These are phyloP conservation scores for Eupithecia subumbrata DNA, from an alignment of 2,888 invertebrate species.

Conservation along the genomic window DNA sequence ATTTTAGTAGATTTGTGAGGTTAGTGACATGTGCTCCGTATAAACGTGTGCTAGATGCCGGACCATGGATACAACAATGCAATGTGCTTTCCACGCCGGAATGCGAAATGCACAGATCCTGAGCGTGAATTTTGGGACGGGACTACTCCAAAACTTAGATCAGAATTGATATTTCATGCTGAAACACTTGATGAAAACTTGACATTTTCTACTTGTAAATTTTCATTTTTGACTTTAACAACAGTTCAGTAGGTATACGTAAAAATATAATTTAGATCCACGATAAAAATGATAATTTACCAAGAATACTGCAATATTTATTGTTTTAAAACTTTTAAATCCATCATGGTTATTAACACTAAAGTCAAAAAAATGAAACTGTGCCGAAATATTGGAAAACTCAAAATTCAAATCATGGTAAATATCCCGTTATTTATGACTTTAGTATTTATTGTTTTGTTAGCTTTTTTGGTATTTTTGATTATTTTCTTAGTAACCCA, in stretches of 20 bases:
- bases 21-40: constrained; percentile 2
- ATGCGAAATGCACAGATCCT: constrained; percentile 30
- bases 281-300: no score
- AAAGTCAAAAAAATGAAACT: no score
- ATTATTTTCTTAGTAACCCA: not conserved
- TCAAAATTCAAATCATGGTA: no score
- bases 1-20: not conserved
- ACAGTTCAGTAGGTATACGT: no score
- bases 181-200: not conserved
- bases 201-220: not conserved
- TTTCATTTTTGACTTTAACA: not conserved
- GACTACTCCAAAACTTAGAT: constrained; percentile 22
- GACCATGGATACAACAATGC: constrained; percentile 20
- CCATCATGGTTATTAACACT: no score
- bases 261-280: no score
- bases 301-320: no score
- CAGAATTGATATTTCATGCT: not conserved
- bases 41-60: constrained; percentile 15
- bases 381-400: no score
- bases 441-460: not conserved
- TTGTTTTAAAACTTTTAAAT: no score
- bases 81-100: constrained; percentile 22
- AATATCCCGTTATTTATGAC: no score
- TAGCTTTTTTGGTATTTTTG: not conserved
- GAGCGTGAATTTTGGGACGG: constrained; percentile 16